Base-by-base conservation (phyloP, 2,888 invertebrate genomes). In the Tipula lateralis region DNA sequence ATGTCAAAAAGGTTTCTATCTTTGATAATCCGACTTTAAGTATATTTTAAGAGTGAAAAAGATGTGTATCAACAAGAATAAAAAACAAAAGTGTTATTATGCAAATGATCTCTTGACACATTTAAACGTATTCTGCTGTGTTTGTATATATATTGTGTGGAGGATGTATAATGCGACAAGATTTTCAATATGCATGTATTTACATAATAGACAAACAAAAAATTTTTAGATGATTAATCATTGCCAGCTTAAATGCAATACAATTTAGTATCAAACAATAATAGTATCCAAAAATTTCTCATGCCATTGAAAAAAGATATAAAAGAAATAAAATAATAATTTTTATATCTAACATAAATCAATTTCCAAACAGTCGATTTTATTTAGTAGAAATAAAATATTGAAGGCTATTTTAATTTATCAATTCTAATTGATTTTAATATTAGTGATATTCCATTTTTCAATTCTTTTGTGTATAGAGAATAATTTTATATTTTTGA, bases 21-120 rank as follows among this genome's bases (percentile, higher is more conserved):
- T 66, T 66, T 66, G 66, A 66, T 66, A 19, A 66, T 66, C 66
- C 24, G 66, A 66, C 16, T 66, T 66, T 12, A 66, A 66, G 66
- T 66, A 66, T 66, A 9, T 66, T 19, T 66, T 24, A 24, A 66
- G 24, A 24, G 66, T 24, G 66, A 24, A 24, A 66, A 6, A 66
- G 66, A 66, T 66, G 66, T 66, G 9, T 66, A 66, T 66, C 66
- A 66, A 19, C 66, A 66, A 66, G 66, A 66, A 19, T 24, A 19
- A 66, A 66, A 66, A 24, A 19, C 7, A 66, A 66, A 66, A 66
- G 66, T 66, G 66, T 66, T 66, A 66, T 66, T 66, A 66, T 66
- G 66, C 66, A 66, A 66, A 66, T 66, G 66, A 66, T 66, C 24
- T 66, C 66, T 24, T 66, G 66, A 66, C 66, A 66, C 24, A 66